Conservation (phyloP, 2,888 invertebrate genomes). For the Troides oblongomaculatus region DNA sequence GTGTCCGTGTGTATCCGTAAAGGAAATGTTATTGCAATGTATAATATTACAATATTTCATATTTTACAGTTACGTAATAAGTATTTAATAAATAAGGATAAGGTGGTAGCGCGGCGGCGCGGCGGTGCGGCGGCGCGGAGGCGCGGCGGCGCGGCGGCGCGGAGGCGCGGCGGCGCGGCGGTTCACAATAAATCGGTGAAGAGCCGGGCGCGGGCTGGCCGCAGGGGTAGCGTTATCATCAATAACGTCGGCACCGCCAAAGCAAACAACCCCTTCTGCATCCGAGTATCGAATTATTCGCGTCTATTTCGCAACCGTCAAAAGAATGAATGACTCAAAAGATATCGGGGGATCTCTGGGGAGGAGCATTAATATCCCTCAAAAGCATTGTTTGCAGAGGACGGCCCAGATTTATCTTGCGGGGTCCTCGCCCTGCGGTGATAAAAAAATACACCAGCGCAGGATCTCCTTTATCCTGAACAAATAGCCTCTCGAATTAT, state of each 20-base stretch:
- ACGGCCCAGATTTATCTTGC: conserved; percentile 24
- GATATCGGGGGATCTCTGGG: conserved; percentile 23
- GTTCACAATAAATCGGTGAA: no score
- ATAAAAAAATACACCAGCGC: conserved; percentile 15
- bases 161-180: no score
- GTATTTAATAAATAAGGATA: no score
- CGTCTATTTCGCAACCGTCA: conserved; percentile 27
- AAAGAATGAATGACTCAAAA: conserved; percentile 30
- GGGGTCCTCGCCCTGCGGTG: conserved; percentile 27
- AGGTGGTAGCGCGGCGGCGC: no score
- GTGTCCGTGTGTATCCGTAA: no score
- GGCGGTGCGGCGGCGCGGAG: no score
- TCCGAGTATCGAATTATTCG: conserved; percentile 24
- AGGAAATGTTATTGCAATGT: no score
- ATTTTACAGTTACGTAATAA: no score
- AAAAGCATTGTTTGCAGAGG: conserved; percentile 29
- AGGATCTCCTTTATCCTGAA: conserved; percentile 25
- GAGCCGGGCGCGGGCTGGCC: background rate
- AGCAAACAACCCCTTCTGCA: conserved; percentile 20
- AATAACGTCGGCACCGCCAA: no score
- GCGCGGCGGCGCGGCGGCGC: no score
- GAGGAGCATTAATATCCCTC: conserved; percentile 29
- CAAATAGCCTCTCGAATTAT: conserved; percentile 25
- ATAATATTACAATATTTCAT: no score
- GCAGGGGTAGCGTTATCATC: background rate